Evolutionary conservation across 2,797 vertebrate species (phyloP).

Genomic region (Aselliscus stoliczkanus): DNA sequence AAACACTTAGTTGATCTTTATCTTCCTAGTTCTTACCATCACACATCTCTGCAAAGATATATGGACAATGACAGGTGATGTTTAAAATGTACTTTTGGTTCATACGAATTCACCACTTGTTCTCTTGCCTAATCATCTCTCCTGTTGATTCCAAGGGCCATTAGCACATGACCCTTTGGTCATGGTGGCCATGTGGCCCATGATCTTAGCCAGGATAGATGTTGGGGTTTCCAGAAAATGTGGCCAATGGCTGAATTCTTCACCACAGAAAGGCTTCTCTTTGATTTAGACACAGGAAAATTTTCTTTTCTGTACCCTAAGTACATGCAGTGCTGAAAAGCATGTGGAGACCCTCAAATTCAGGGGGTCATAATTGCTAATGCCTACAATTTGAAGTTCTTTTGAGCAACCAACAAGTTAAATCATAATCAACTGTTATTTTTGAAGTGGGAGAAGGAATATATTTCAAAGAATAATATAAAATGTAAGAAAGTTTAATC

Average conservation of each 20-base stretch:
- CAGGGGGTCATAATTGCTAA: neutral
- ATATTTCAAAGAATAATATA: neutral
- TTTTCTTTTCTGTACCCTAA: neutral
- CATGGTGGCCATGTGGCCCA: neutral
- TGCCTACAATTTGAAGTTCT: neutral
- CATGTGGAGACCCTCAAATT: neutral
- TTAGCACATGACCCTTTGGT: neutral
- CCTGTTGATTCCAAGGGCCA: neutral
- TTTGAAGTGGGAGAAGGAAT: neutral
- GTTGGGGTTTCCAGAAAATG: neutral
- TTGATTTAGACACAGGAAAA: neutral
- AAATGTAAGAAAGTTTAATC: neutral
- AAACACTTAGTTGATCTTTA: neutral
- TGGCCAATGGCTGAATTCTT: constrained; percentile 12
- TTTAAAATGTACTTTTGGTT: neutral
- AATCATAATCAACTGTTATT: neutral
- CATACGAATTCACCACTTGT: neutral
- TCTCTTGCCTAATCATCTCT: neutral
- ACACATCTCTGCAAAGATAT: neutral
- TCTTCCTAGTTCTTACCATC: neutral
- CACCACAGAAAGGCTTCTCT: neutral
- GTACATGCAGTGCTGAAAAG: neutral
- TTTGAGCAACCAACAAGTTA: neutral
- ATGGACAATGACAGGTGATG: neutral
- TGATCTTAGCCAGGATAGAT: neutral